These are phyloP conservation scores for Thrips palmi DNA, from an alignment of 1,140 invertebrate species.

Conservation along the genomic window DNA sequence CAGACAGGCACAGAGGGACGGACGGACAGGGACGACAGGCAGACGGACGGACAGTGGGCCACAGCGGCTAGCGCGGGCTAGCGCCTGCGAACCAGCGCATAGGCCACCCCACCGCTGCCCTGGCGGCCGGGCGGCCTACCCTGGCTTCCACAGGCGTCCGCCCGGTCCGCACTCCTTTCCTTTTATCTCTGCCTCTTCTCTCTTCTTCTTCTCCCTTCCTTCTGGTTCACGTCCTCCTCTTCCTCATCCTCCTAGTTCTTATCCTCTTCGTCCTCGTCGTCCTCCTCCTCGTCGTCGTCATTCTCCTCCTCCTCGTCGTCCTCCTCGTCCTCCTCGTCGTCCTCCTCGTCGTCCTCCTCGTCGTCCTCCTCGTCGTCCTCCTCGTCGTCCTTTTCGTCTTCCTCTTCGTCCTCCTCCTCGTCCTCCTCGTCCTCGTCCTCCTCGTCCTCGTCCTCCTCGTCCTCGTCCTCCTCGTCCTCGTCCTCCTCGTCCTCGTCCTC, in stretches of 20 bases:
- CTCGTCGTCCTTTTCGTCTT: constrained; percentile 15
- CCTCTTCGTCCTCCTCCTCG: constrained; percentile 14
- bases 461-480: no score
- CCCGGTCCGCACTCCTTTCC: constrained; percentile 10
- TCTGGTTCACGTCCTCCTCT: constrained; percentile 20
- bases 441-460: constrained; percentile 15
- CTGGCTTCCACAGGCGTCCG: no score
- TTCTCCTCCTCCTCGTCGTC: constrained; percentile 13
- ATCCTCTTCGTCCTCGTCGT: constrained; percentile 13
- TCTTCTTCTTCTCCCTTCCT: constrained; percentile 19
- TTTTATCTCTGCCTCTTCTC: constrained; percentile 7
- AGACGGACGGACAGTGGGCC: no score
- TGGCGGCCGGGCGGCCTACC: no score
- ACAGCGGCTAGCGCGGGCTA: no score
- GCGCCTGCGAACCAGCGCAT: no score
- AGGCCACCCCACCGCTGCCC: no score
- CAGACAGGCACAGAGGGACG: no score
- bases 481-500: constrained; percentile 18
- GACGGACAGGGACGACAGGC: no score
- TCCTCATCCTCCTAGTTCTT: constrained; percentile 13
- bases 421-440: constrained; percentile 12
- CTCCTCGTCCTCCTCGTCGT: constrained; percentile 13
- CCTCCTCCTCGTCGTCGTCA: constrained; percentile 13
- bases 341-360: constrained; percentile 14
- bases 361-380: constrained; percentile 14